These are phyloP conservation scores for Sinocyclocheilus grahami DNA, from an alignment of 2,113 vertebrate genomes.

Conservation along the genomic window DNA sequence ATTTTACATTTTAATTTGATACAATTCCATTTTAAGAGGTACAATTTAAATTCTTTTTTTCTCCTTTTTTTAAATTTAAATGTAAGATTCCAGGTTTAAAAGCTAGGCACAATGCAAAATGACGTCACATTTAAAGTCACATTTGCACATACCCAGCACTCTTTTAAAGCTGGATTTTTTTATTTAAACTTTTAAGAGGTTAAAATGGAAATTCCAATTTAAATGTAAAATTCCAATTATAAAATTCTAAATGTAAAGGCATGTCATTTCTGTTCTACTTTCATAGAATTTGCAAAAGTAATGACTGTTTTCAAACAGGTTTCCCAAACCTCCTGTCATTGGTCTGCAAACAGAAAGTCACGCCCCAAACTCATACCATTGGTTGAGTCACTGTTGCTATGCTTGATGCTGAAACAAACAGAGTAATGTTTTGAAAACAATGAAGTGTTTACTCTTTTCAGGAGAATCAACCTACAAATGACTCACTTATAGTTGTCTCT, in stretches of 20 bases:
- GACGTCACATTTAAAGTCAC: no score
- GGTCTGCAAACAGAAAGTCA: not conserved
- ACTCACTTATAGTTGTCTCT: not conserved
- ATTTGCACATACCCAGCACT: no score
- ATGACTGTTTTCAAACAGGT: not conserved
- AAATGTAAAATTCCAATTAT: not conserved
- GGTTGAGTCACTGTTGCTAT: not conserved
- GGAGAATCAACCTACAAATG: not conserved
- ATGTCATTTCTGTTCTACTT: not conserved
- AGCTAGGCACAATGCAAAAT: no score
- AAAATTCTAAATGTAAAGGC: not conserved
- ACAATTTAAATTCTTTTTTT: no score
- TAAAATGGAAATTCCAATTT: no score
- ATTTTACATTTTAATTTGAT: not conserved
- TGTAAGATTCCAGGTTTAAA: no score
- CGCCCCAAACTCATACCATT: not conserved
- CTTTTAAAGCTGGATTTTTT: no score
- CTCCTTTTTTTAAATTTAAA: not conserved
- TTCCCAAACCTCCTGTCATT: not conserved
- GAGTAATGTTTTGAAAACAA: not conserved
- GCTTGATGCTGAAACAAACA: not conserved
- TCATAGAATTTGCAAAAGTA: not conserved
- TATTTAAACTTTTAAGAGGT: no score
- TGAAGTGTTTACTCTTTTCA: not conserved
- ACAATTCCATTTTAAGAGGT: not conserved